Conservation (phyloP, 2,797 vertebrate genomes). For the Pachyuromys duprasi region DNA sequence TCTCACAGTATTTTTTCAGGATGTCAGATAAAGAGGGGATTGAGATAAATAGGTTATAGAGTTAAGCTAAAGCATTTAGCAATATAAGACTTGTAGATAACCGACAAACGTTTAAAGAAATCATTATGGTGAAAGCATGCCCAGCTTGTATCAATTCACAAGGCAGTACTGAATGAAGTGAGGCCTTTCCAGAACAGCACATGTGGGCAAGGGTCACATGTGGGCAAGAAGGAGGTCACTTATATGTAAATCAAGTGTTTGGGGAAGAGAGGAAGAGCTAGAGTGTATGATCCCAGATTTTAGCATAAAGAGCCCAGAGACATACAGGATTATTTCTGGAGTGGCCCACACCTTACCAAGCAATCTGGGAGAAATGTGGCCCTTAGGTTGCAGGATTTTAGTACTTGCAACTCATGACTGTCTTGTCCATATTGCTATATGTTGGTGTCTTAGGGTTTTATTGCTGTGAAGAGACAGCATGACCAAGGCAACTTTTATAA, state of each 20-base stretch:
- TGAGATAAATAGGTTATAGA: background rate
- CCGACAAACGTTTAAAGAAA: background rate
- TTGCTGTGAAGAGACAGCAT: no score
- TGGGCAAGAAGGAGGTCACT: no score
- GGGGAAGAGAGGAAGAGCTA: background rate
- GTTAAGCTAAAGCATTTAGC: background rate
- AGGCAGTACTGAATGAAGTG: background rate
- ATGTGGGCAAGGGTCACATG: background rate
- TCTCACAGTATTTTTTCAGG: background rate
- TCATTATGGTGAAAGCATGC: no score
- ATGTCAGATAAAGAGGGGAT: background rate
- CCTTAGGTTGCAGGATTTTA: background rate
- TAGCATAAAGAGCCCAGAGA: background rate
- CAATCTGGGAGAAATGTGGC: background rate
- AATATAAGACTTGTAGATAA: background rate
- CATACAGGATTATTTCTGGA: background rate
- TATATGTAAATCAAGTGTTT: background rate
- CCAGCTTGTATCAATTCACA: background rate
- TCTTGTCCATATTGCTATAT: background rate
- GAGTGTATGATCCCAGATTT: background rate
- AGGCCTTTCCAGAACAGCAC: background rate
- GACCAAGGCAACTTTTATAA: no score
- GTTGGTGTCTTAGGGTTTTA: background rate
- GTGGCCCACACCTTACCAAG: background rate
- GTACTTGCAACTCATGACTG: background rate